A percentile compares a stretch with the other conserved stretches of the same genome.
Conservation (phyloP, 2,888 invertebrate species). For the Ormyrus rosae region DNA sequence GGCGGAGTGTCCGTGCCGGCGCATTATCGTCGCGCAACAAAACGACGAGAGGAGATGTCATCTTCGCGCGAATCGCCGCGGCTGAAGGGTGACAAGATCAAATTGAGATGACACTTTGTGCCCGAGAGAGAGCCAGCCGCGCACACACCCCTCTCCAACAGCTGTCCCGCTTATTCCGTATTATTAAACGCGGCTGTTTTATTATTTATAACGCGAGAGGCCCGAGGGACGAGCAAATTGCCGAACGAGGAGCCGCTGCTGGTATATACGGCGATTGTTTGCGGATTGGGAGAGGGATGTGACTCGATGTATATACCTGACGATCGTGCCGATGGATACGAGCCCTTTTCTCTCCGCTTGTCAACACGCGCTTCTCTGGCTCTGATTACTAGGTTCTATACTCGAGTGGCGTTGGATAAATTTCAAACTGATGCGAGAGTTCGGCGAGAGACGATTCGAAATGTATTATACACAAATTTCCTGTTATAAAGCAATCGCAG, state of each 20-base stretch:
- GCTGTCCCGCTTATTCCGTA: conserved; percentile 62
- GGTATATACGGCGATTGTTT: neutral
- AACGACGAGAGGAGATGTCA: conserved; percentile 62
- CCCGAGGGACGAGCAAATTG: neutral
- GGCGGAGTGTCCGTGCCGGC: conserved; percentile 29
- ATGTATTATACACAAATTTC: too few species aligned
- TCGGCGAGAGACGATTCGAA: too few species aligned
- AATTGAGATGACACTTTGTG: conserved; percentile 62
- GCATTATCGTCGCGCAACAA: conserved; percentile 27
- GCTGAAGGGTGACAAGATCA: conserved; percentile 59
- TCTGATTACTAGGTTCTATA: neutral
- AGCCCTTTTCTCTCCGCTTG: conserved; percentile 11
- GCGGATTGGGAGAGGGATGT: too few species aligned
- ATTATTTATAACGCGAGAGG: conserved; percentile 53
- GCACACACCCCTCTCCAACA: conserved; percentile 51
- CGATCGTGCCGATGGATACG: neutral
- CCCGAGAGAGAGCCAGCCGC: conserved; percentile 12
- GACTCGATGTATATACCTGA: conserved; percentile 1
- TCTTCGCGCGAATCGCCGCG: conserved; percentile 62
- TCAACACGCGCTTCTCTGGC: neutral
- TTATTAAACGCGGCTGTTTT: conserved; percentile 59
- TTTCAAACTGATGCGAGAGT: too few species aligned
- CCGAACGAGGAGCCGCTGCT: neutral
- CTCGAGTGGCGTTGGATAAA: too few species aligned
- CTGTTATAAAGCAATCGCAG: too few species aligned